Conservation (phyloP, 2,113 vertebrate genomes). For the Salminus brasiliensis region DNA sequence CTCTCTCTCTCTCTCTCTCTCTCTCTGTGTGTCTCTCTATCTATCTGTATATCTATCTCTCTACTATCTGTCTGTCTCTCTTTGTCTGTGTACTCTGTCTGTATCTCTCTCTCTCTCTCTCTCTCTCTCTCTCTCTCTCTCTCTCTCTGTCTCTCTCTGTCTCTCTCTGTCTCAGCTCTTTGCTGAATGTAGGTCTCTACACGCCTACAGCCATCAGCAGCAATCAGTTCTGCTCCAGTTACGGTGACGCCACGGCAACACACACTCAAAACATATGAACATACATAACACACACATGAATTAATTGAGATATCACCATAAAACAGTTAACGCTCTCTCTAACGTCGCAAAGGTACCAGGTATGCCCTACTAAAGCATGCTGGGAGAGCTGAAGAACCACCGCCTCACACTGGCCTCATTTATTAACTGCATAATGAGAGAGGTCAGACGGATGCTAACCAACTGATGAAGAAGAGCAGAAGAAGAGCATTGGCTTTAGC, state of each 20-base stretch:
- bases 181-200: slow-evolving; percentile 78
- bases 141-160: slow-evolving; percentile 16
- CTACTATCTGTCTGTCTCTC: background rate
- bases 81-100: slow-evolving; percentile 16
- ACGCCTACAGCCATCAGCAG: slow-evolving; percentile 79
- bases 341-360: background rate
- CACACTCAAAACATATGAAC: slow-evolving; percentile 45
- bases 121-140: background rate
- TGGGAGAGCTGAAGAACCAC: no score
- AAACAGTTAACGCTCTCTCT: background rate
- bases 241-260: slow-evolving; percentile 62
- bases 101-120: background rate
- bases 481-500: no score
- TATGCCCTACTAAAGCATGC: background rate
- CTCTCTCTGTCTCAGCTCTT: slow-evolving; percentile 1
- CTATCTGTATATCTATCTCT: background rate
- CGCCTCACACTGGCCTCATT: no score
- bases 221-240: slow-evolving; percentile 91
- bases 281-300: slow-evolving; percentile 24
- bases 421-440: no score
- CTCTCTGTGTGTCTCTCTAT: background rate
- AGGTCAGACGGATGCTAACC: no score
- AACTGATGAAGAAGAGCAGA: no score
- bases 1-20: no score
- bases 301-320: background rate